These are phyloP conservation scores for Zaprionus obscuricornis DNA, from an alignment of 2,888 invertebrate genomes.

Conservation along the genomic window DNA sequence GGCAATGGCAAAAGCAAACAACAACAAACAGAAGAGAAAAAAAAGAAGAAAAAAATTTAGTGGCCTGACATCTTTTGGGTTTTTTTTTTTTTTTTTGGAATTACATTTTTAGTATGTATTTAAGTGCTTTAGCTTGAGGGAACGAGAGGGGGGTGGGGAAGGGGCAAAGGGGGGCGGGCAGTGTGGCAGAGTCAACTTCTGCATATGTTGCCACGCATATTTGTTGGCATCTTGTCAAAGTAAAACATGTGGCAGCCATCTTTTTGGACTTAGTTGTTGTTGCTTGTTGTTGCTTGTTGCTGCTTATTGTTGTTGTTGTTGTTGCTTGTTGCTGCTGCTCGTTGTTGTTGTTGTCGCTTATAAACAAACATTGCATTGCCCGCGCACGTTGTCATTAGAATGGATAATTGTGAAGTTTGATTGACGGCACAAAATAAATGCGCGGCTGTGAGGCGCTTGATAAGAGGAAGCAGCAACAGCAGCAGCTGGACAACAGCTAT, in stretches of 20 bases:
- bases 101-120: conserved; percentile 45
- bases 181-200: conserved; percentile 46
- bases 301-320: conserved; percentile 4
- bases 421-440: conserved; percentile 35
- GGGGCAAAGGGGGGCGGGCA: background rate
- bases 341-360: conserved; percentile 15
- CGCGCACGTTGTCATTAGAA: conserved; percentile 75
- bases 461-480: conserved; percentile 12
- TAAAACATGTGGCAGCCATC: conserved; percentile 72
- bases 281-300: conserved; percentile 26
- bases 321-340: too few relatives aligned
- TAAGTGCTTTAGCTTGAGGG: conserved; percentile 41
- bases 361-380: conserved; percentile 59
- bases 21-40: too few relatives aligned
- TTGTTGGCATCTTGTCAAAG: conserved; percentile 73
- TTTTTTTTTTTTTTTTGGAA: conserved; percentile 24
- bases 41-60: conserved; percentile 16
- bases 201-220: conserved; percentile 62
- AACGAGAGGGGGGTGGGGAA: conserved; percentile 10
- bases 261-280: too few relatives aligned
- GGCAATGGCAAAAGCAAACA: conserved; percentile 44
- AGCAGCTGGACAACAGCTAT: conserved; percentile 19
- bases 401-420: conserved; percentile 70
- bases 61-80: conserved; percentile 54
- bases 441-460: background rate